Evolutionary conservation across 2,797 vertebrate species (phyloP).

Genomic region (Eupleurogrammus muticus): DNA sequence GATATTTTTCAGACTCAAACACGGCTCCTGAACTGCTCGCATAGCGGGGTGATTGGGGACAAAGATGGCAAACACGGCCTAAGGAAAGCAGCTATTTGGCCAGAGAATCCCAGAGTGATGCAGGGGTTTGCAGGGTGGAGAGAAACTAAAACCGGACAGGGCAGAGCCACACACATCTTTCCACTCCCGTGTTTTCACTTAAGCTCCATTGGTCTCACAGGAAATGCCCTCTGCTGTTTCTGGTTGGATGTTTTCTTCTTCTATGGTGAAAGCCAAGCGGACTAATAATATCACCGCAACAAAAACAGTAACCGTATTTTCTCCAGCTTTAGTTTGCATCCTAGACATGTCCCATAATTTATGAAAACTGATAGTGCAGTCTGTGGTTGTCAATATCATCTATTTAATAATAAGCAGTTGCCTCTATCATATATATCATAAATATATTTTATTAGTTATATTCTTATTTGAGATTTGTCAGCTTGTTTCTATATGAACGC

Average conservation of each 20-base stretch:
- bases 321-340: slow-evolving; percentile 19
- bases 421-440: background rate
- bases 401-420: background rate
- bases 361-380: background rate
- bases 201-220: slow-evolving; percentile 69
- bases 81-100: slow-evolving; percentile 45
- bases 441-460: background rate
- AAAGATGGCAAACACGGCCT: slow-evolving; percentile 53
- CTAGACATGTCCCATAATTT: background rate
- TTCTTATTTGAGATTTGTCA: background rate
- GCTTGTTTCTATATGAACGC: background rate
- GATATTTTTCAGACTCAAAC: slow-evolving; percentile 24
- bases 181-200: slow-evolving; percentile 75
- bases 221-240: slow-evolving; percentile 74
- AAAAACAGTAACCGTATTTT: background rate
- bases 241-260: slow-evolving; percentile 56
- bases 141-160: slow-evolving; percentile 64
- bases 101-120: slow-evolving; percentile 27
- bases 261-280: slow-evolving; percentile 45
- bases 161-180: slow-evolving; percentile 67
- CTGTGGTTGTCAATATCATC: background rate
- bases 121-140: slow-evolving; percentile 30
- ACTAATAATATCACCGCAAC: slow-evolving; percentile 55
- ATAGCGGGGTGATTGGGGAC: slow-evolving; percentile 28
- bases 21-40: slow-evolving; percentile 22